Base-by-base conservation (phyloP, 1,140 invertebrate genomes). In the Polypedilum pembai region DNA sequence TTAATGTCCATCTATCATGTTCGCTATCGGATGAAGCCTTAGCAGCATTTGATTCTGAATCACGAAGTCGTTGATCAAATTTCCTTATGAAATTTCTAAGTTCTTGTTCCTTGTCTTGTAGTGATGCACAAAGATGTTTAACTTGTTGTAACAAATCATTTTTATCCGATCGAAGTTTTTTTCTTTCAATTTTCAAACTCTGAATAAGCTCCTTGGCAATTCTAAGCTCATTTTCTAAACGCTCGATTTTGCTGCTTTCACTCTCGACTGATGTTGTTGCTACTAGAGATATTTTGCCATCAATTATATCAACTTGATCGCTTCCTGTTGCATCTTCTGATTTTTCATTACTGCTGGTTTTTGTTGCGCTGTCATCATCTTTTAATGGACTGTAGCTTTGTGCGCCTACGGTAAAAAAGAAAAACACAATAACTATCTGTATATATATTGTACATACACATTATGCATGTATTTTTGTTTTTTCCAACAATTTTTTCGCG, bases 51-150 rank as follows among this genome's bases (percentile, higher is more conserved):
- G 84, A 84, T 66, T 85, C 86, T 8, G 84, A 83, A 17, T 85
- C 85, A 17, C 85, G 75, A 24, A 82, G 80, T 0, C 81, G 76
- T 86, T 95, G 93, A 84, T 96, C 94, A 82, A 94, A 98, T 84
- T 93, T 96, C 75, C 94, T 86, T 79, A 98, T 96, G 79, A 98
- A 98, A 82, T 96, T 94, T 76, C 94, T 85, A 15, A 97, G 84
- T 83, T 96, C 94, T 76, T 92, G 91, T 80, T 97, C 94, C 84
- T 97, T 96, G 79, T 96, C 94, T 82, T 97, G 94, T 74, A 98
- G 85, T 15, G 94, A 96, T 75, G 90, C 90, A 80, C 96, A 98
- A 12, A 98, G 86, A 78, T 96, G 94, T 83, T 96, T 96, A 90
- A 96, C 96, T 84, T 98, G 94, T 79, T 93, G 94, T 76, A 97